Evolutionary conservation across 2,888 invertebrate species (phyloP), one percentile per base, ranked within the genome.

Genomic region (Agelastica alni): DNA sequence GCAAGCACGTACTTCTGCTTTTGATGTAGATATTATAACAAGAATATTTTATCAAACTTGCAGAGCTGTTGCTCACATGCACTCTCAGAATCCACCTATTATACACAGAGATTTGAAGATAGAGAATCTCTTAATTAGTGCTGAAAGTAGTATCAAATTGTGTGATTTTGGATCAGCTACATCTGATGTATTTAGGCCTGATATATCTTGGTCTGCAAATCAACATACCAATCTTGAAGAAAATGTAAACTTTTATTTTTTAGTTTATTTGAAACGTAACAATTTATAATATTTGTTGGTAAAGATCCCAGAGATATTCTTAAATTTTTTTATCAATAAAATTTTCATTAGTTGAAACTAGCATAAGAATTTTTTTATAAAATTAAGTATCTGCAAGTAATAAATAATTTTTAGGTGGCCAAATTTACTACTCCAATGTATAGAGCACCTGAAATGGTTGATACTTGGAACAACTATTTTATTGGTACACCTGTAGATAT

Each of bases 81-180:
- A 98, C 74, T 83, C 83, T 31, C 93, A 93, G 77, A 82, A 83
- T 37, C 93, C 94, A 31, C 89, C 96, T n/a, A 89, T 98, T 56
- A 88, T 91, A 39, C 98, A 98, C 78, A 83, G 97, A 69, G 98
- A 98, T 81, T 86, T 98, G 69, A 98, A 98, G 82, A 83, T 93
- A 62, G 98, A 98, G 81, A 98, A 98, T 79, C 86, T 98, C 70
- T 79, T 99, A 59, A 84, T 98, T 66, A 89, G 92, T 59, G 82
- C 82, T 68, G 89, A 93, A 78, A 93, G 93, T 70, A 80, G 81
- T 69, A 85, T 98, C 41, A 98, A 97, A 77, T 80, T 98, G 59
- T 99, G 98, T 80, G 98, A 98, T 80, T 98, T 98, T 80, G 98
- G 98, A 17, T 96, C 96, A 61, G 90, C 96, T 1, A 95, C 96